Evolutionary conservation across 92 coral and sea anemone species (phyloP).

Genomic region (Isaurus tuberculatus): DNA sequence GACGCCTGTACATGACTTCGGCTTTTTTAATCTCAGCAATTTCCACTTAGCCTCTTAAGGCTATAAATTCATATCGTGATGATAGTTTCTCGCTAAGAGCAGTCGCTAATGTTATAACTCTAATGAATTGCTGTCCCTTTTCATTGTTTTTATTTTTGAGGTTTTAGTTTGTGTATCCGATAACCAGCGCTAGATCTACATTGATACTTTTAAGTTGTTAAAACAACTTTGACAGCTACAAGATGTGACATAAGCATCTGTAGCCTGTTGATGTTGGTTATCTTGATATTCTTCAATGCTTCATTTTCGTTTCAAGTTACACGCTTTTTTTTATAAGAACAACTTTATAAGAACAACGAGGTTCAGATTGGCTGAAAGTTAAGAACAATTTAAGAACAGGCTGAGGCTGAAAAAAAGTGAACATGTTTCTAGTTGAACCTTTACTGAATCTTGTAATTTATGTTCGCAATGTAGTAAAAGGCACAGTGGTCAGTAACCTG

Average conservation of each 20-base stretch:
- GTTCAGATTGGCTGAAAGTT: too few relatives aligned
- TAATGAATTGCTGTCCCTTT: not conserved
- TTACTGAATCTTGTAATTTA: too few relatives aligned
- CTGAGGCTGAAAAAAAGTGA: too few relatives aligned
- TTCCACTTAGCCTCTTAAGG: not conserved
- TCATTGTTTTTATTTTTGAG: constrained; percentile 5
- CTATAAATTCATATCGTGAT: not conserved
- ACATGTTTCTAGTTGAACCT: too few relatives aligned
- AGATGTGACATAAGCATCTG: not conserved
- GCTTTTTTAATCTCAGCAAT: too few relatives aligned
- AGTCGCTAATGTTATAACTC: not conserved
- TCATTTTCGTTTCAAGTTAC: not conserved
- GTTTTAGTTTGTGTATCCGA: constrained; percentile 5
- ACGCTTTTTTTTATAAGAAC: too few relatives aligned
- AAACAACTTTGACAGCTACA: not conserved
- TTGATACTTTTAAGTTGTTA: not conserved
- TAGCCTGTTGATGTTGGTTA: not conserved
- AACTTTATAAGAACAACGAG: too few relatives aligned
- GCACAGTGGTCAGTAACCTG: too few relatives aligned
- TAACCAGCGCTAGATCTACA: constrained; percentile 1
- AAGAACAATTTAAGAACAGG: too few relatives aligned
- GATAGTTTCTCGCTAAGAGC: not conserved
- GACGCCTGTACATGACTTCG: constrained; percentile 69
- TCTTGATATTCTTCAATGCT: not conserved
- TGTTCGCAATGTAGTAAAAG: too few relatives aligned